Evolutionary conservation across 2,888 invertebrate genomes (phyloP), one percentile per base, ranked within the genome.

Genomic region (Lasioglossum morio): DNA sequence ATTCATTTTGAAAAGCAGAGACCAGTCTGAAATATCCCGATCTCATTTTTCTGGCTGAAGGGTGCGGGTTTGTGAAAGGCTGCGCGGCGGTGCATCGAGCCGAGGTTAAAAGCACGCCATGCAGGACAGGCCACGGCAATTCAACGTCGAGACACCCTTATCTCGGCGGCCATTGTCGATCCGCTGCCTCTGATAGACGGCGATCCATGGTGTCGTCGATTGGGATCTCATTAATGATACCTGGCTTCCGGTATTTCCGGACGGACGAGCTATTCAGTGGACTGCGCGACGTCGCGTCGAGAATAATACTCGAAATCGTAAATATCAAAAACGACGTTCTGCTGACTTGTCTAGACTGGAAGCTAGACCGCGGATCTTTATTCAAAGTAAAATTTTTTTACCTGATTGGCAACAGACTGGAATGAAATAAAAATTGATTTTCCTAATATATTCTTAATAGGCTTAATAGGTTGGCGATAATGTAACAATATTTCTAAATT

Each of bases 171-270:
- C 60, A 80, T 75, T 80, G 70, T 80, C 75, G 74, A 75, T 80
- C 72, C 19, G 63, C 82, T 80, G 30, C 48, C n/a, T 23, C n/a
- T 16, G 75, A 81, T 81, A 81, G 48, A n/a, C 46, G 66, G 48
- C 79, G 70, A 79, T 75, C 74, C 34, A 30, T 30, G 16, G 74
- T 8, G 30, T 63, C 10, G 40, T 76, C 81, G 81, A 81, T 80
- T 76, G 60, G 40, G 72, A 81, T 76, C 83, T 81, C 76, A 48
- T 76, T 76, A 75, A 82, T 72, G 60, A 76, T 40, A 75, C 75
- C 53, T 40, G 83, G 70, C 53, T 60, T 57, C 40, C 70, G 80
- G 72, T 80, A 72, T 76, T 72, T 63, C 48, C 75, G 43, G 30
- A 10, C 23, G 46, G 48, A 80, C 72, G 3, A 80, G 72, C 75